phyloP scores from a whole-genome alignment of 2,888 invertebrate genomes.

The Aporophyla nigra region DNA sequence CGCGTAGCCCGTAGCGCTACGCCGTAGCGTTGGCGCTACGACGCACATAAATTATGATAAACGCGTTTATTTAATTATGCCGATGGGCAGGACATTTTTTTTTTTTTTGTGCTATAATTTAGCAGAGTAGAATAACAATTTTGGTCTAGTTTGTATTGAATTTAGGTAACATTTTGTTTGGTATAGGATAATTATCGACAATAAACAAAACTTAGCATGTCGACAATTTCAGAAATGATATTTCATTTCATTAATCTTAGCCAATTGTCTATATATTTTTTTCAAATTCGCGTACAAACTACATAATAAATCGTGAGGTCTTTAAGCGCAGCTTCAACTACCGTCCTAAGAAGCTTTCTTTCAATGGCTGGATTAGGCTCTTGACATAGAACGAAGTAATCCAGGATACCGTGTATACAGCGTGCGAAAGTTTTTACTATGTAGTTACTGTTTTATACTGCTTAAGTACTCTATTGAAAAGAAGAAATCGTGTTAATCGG shows the following conservation, averaged over 20 bases:
- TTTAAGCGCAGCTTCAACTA: conserved; percentile 2
- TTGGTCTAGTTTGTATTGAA: conserved; percentile 57
- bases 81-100: conserved; percentile 64
- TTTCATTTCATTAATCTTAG: not conserved
- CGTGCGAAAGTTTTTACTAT: conserved; percentile 37
- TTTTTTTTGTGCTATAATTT: conserved; percentile 48
- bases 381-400: conserved; percentile 38
- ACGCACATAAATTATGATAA: conserved; percentile 76
- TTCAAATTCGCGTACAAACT: not conserved
- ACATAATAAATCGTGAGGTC: conserved; percentile 14
- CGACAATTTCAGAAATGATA: too few relatives aligned
- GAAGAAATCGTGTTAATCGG: conserved; percentile 11
- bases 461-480: conserved; percentile 17
- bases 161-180: conserved; percentile 44
- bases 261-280: not conserved
- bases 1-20: conserved; percentile 71
- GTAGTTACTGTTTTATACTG: conserved; percentile 10
- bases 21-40: conserved; percentile 70
- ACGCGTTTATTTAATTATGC: conserved; percentile 76
- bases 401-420: conserved; percentile 4
- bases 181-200: not conserved
- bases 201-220: not conserved
- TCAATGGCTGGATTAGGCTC: conserved; percentile 48
- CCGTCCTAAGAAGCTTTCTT: conserved; percentile 10
- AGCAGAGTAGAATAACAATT: conserved; percentile 56